Base-by-base conservation (phyloP, 1,140 invertebrate species). In the Drosophila sp. region DNA sequence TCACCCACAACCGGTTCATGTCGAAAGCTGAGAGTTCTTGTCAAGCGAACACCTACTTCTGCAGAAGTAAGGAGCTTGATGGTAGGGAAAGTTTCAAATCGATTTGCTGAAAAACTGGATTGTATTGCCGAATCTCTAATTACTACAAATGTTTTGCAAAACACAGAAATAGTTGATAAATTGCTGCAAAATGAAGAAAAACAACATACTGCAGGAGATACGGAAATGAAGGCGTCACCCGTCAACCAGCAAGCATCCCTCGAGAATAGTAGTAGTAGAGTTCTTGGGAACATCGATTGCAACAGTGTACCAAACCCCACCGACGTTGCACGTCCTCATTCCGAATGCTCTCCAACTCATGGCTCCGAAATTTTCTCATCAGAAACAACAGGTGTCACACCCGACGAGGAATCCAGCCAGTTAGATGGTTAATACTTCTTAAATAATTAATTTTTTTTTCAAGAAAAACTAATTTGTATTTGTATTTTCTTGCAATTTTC, bases 381-480 rank as follows among this genome's bases (percentile, higher is more conserved):
- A 17, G 81, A 76, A 86, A 83, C 76, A 87, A 87, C 76, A 87
- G 84, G 83, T 87, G 82, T 87, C 66, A 81, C 38, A 33, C 41
- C 23, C 38, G 54, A 61, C 23, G 50, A 73, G 23, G 64, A 69
- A 29, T n/a, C 40, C 40, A 81, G 55, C 23, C 60, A 80, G 27
- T 60, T 38, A 89, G 79, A 87, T 74, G 83, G 83, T 87, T 89
- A 87, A 89, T 87, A 89, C 67, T 77, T 50, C 17, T n/a, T 38
- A 23, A 76, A 60, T 77, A 25, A 11, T 38, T 1, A 23, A 64
- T 61, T 40, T 27, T 1, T 23, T 17, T 60, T 41, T 10, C 11
- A 38, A 11, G n/a, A 23, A 23, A 23, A 6, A 30, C 1, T 6
- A 29, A 27, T 2, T 4, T 4, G 35, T n/a, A 32, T 35, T 4